Base-by-base conservation (phyloP, 2,113 vertebrate species). In the Coracopsis vasa region DNA sequence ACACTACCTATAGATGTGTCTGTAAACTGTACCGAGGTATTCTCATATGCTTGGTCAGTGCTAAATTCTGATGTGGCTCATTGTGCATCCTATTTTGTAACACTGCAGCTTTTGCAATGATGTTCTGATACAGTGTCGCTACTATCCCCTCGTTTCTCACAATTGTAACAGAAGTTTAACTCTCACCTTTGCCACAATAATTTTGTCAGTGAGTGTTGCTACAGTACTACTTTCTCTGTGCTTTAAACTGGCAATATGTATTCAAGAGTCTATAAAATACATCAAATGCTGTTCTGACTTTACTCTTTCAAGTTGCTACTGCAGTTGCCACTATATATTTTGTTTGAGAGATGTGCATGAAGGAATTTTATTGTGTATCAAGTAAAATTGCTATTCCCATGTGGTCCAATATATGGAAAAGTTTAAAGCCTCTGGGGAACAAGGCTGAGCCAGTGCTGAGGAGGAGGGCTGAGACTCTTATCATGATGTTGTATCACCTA, bases 1-100 rank as follows among this genome's bases (percentile, higher is more conserved):
- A 14, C 48, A 5, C 58, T 93, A 94, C 93, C 86, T 89, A 90
- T 91, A 97, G 95, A 94, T 88, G 81, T 96, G 93, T 93, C 86
- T 95, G 82, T 67, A 35, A 88, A 84, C 83, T 87, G 79, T 94
- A 54, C 45, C 0, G 13, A 88, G 62, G 37, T 93, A 24, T 65
- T 78, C 37, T 80, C 1, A 1, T 51, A 28, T 27, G 39, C 39
- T 67, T 54, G 83, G 53, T 47, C 70, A 72, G 50, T 54, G 72
- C 31, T 88, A 58, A 74, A 75, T 82, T 92, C 73, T 65, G 77
- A 3, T 75, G 31, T 0, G 24, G 19, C 50, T 91, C 2, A 0
- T 67, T 71, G n/a, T 61, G 41, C n/a, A 8, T 58, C 56, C 39
- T 60, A 53, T 86, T 90, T 82, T 78, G 71, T 61, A 66, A 86